phyloP scores from a whole-genome alignment of 2,797 vertebrate genomes.

The Carduelis carduelis region DNA sequence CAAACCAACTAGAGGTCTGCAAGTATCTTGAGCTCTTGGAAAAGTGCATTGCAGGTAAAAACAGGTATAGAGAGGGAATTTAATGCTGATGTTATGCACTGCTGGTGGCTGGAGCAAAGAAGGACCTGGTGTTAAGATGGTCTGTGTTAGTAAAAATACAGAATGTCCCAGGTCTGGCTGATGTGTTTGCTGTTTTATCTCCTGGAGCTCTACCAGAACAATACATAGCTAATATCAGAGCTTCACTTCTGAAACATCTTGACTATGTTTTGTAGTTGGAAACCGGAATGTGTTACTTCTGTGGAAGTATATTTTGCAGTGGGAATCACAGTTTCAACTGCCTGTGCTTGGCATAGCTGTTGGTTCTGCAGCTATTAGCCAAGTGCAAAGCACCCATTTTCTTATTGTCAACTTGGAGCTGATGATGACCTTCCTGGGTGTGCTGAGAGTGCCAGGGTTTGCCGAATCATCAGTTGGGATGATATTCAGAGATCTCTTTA shows the following conservation, averaged over 20 bases:
- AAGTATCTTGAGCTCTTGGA: neutral
- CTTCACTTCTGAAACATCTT: neutral
- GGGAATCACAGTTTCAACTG: neutral
- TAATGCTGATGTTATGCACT: neutral
- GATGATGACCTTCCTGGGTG: neutral
- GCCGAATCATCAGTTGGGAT: neutral
- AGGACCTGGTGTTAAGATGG: neutral
- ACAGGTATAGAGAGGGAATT: neutral
- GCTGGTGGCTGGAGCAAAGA: neutral
- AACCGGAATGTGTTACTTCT: neutral
- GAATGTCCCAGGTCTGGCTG: constrained; percentile 3
- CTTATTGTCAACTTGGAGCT: neutral
- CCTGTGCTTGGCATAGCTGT: neutral
- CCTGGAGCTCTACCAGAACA: neutral
- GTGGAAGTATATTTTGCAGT: neutral
- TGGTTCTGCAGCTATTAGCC: neutral
- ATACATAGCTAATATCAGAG: neutral
- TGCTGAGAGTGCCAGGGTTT: neutral
- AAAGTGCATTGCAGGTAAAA: neutral
- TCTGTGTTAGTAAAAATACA: neutral
- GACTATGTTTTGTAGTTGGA: neutral
- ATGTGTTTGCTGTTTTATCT: neutral
- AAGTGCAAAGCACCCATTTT: neutral
- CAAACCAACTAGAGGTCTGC: neutral
- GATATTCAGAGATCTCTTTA: neutral